phyloP scores from a whole-genome alignment of 2,797 vertebrate genomes.

The Tinamus major region DNA sequence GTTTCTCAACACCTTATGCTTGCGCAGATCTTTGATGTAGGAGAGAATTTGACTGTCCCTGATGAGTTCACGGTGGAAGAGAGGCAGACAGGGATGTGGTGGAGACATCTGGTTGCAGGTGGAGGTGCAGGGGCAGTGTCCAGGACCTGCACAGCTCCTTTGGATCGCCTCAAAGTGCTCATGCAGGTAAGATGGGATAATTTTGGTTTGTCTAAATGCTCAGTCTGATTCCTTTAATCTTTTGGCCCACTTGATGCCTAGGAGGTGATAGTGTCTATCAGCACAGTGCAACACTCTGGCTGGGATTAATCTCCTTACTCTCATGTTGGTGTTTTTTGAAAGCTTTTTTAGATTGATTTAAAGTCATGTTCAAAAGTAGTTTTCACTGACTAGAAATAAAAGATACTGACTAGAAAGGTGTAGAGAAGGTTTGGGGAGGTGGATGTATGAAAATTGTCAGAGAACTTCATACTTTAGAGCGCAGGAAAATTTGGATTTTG shows the following conservation, averaged over 20 bases:
- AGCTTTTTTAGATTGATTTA: background rate
- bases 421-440: background rate
- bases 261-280: background rate
- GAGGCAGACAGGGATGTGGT: conserved; percentile 94
- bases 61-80: conserved; percentile 98
- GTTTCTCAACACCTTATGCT: background rate
- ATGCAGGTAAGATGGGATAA: conserved; percentile 89
- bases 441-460: background rate
- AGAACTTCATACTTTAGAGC: background rate
- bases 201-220: background rate
- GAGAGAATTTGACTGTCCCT: conserved; percentile 93
- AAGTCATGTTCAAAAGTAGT: background rate
- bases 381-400: background rate
- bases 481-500: background rate
- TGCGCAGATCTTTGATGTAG: conserved; percentile 94
- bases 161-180: conserved; percentile 95
- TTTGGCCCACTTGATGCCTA: background rate
- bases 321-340: background rate
- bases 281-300: background rate
- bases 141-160: conserved; percentile 93
- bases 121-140: conserved; percentile 94
- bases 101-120: conserved; percentile 96
- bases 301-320: background rate
- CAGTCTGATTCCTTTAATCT: background rate
- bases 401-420: background rate